phyloP scores from a whole-genome alignment of 2,888 invertebrate species.

The Pseudococcus jackbeardsleyi region DNA sequence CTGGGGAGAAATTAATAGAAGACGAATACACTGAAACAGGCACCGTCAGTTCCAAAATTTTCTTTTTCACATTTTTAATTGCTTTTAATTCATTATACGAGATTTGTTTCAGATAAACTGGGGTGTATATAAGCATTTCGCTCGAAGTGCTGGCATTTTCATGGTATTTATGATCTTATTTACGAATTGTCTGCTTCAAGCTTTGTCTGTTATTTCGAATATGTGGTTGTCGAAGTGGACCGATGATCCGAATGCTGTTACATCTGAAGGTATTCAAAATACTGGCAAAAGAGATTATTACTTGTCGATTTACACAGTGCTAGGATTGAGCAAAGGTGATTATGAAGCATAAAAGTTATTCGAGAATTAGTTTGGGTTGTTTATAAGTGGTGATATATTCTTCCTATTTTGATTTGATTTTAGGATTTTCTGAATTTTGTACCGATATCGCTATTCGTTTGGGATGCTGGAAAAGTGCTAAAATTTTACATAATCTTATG shows the following conservation, averaged over 20 bases:
- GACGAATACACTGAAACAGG: constrained; percentile 92
- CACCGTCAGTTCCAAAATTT: constrained; percentile 73
- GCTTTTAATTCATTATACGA: too few species aligned
- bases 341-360: constrained; percentile 70
- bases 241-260: constrained; percentile 75
- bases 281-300: constrained; percentile 77
- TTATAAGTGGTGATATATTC: too few species aligned
- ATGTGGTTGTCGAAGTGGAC: constrained; percentile 89
- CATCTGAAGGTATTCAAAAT: constrained; percentile 68
- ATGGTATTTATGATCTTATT: constrained; percentile 81
- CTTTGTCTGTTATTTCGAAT: constrained; percentile 88
- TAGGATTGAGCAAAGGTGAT: constrained; percentile 86
- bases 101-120: too few species aligned
- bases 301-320: constrained; percentile 89
- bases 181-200: constrained; percentile 85
- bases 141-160: constrained; percentile 77
- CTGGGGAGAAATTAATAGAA: constrained; percentile 86
- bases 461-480: constrained; percentile 76
- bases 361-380: too few species aligned
- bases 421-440: constrained; percentile 79
- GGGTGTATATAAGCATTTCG: background rate
- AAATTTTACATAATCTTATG: constrained; percentile 65
- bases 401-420: constrained; percentile 64
- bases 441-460: constrained; percentile 78
- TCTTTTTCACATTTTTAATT: too few species aligned